Base-by-base conservation (phyloP, 2,888 invertebrate species). In the Deilephila elpenor region DNA sequence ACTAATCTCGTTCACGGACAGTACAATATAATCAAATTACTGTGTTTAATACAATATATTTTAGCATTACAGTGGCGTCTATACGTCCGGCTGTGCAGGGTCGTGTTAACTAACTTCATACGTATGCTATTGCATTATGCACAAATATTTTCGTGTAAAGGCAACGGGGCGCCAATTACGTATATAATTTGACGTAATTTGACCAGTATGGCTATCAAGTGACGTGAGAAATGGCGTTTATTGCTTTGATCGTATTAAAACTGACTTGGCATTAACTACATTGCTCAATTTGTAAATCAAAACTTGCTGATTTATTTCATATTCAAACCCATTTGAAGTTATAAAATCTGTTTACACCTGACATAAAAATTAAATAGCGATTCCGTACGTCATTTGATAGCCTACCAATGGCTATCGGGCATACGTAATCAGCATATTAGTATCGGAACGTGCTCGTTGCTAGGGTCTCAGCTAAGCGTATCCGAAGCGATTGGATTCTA, bases 61-160 rank as follows among this genome's bases (percentile, higher is more conserved):
- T 83, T 84, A 86, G 87, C 89, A 85, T 83, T 86, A 86, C 86
- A 78, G 86, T 88, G 86, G 84, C 84, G 83, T 81, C 89, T 89
- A 89, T 84, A 83, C 86, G 84, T 88, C 87, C 88, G 88, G 88
- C 90, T 87, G 92, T 93, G 93, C 93, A 87, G 84, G 87, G 83
- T 88, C 81, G 89, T 91, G 89, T 89, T 84, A 80, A 76, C 90
- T 91, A 90, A 80, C 81, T 80, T 81, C 79, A 84, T 87, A 88
- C 81, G 79, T 73, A 77, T 79, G 80, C 79, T 76, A 86, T 83
- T 84, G 87, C 88, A 82, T 84, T 87, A 86, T 87, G 91, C 89
- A 89, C 86, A 86, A 84, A 80, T 78, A 83, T 81, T 79, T 76
- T 82, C 75, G 84, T 85, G 84, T 79, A 75, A 75, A 86, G 85